Conservation (phyloP, 1,140 invertebrate species). For the Cataglyphis hispanica region DNA sequence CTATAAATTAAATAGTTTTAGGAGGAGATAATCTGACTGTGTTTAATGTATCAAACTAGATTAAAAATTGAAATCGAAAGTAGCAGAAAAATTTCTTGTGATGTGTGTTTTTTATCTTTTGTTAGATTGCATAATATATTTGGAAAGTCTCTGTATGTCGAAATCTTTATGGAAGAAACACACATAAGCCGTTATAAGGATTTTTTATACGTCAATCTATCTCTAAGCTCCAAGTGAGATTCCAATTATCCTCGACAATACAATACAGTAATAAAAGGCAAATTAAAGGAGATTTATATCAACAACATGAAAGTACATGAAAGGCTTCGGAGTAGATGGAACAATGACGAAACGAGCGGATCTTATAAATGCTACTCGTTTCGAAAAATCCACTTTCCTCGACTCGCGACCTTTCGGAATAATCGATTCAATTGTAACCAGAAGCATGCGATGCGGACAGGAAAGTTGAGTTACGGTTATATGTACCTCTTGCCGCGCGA, state of each 20-base stretch:
- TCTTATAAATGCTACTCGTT: background rate
- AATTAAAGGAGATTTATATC: conserved; percentile 27
- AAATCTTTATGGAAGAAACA: background rate
- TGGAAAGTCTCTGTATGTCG: background rate
- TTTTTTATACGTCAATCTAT: background rate
- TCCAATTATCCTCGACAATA: conserved; percentile 7
- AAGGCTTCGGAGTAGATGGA: background rate
- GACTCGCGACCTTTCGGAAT: conserved; percentile 41
- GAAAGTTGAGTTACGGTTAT: conserved; percentile 46
- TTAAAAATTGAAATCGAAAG: no score
- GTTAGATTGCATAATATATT: no score
- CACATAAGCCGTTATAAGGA: background rate
- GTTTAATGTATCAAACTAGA: no score
- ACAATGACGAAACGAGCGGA: conserved; percentile 22
- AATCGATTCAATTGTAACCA: conserved; percentile 61
- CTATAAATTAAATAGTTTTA: no score
- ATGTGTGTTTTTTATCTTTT: no score
- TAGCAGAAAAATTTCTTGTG: no score
- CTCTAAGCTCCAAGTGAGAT: background rate
- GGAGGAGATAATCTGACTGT: no score
- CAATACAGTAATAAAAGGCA: background rate
- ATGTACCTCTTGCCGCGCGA: background rate
- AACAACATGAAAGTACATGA: background rate
- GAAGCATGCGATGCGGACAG: conserved; percentile 34
- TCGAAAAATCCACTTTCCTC: conserved; percentile 19